A percentile compares a stretch with the other conserved stretches of the same genome.
Evolutionary conservation across 1,140 invertebrate genomes (phyloP).

Genomic region (Drosophila takahashii): DNA sequence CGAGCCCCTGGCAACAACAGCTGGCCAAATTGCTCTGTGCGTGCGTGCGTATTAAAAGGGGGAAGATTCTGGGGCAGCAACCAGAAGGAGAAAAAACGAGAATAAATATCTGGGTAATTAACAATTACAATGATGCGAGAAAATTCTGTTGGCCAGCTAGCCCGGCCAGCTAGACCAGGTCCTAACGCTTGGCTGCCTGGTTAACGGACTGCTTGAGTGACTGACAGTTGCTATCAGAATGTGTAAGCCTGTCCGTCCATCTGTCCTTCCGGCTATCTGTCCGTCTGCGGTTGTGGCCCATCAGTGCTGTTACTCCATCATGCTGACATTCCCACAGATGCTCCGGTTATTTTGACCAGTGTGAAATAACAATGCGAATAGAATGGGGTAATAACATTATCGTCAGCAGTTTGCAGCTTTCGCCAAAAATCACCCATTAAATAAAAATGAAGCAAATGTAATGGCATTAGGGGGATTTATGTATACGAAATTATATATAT

Average conservation of each 20-base stretch:
- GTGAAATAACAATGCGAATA: slow-evolving; percentile 35
- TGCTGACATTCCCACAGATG: slow-evolving; percentile 34
- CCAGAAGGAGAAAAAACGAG: slow-evolving; percentile 1
- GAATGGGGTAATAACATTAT: slow-evolving; percentile 33
- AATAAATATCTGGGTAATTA: slow-evolving; percentile 73
- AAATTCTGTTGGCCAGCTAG: slow-evolving; percentile 38
- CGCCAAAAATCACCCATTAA: neutral
- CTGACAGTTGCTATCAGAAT: slow-evolving; percentile 70
- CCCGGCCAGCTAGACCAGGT: slow-evolving; percentile 21
- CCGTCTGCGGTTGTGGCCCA: slow-evolving; percentile 32
- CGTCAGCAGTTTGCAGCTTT: slow-evolving; percentile 6
- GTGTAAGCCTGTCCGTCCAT: slow-evolving; percentile 33
- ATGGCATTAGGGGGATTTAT: too few relatives aligned
- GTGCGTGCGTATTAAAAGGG: slow-evolving; percentile 47
- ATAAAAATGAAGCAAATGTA: neutral
- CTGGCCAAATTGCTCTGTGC: slow-evolving; percentile 50
- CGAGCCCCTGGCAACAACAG: slow-evolving; percentile 49
- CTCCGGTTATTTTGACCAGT: slow-evolving; percentile 11
- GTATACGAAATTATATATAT: too few relatives aligned
- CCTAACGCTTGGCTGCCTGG: slow-evolving; percentile 61
- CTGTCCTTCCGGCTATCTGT: neutral
- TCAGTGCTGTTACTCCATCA: slow-evolving; percentile 9
- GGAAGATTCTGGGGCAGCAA: neutral
- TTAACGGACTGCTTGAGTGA: slow-evolving; percentile 72
- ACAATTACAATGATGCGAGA: slow-evolving; percentile 78